Percentiles rank a stretch among this genome's conserved stretches.
Evolutionary conservation across 2,888 invertebrate species (phyloP).

Genomic region (Nymphalis polychloros): DNA sequence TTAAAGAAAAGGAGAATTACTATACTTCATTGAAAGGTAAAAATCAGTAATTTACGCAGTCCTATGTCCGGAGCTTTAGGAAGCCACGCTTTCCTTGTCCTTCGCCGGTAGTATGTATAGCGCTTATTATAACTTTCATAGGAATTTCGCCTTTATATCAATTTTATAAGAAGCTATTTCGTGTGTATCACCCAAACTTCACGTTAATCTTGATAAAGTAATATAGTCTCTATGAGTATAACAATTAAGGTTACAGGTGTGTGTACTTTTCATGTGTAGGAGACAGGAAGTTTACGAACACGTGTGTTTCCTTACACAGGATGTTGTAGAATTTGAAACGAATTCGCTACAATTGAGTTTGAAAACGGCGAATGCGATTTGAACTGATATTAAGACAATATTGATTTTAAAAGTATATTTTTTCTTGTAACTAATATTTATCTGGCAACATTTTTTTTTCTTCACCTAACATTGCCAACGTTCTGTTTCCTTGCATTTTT

Average conservation of each 20-base stretch:
- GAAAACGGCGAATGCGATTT: constrained; percentile 15
- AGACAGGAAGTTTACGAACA: constrained; percentile 73
- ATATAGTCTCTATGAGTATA: constrained; percentile 18
- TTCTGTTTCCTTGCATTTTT: no score
- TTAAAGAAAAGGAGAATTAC: no score
- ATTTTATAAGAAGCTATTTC: background rate
- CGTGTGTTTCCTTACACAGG: constrained; percentile 77
- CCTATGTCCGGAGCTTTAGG: background rate
- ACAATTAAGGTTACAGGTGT: constrained; percentile 10
- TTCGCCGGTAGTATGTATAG: background rate
- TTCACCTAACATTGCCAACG: no score
- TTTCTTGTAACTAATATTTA: background rate
- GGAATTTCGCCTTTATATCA: background rate
- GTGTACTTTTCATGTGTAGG: constrained; percentile 18
- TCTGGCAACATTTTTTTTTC: background rate
- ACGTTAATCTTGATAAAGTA: background rate
- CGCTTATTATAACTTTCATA: background rate
- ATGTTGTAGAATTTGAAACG: constrained; percentile 73
- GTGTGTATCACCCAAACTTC: background rate
- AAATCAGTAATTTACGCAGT: no score
- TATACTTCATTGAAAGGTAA: no score
- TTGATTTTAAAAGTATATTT: constrained; percentile 13
- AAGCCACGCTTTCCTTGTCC: background rate
- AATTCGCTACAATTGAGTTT: constrained; percentile 40
- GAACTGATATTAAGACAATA: constrained; percentile 1